Evolutionary conservation across 2,113 vertebrate species (phyloP), one percentile per base, ranked within the genome.

Genomic region (Oreocharis arfaki): DNA sequence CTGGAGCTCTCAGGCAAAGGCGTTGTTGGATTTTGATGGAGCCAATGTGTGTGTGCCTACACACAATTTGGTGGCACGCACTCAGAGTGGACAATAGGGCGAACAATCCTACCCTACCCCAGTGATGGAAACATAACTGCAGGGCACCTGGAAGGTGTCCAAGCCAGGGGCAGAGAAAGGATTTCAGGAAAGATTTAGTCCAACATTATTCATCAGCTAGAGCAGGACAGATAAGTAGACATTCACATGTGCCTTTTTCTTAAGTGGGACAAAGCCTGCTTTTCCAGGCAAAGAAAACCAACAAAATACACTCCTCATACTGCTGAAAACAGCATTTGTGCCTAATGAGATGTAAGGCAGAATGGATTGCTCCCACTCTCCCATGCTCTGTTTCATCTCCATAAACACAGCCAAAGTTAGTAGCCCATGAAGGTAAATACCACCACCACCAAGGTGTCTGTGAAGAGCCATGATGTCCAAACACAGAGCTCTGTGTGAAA

Each of bases 31-130:
- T 74, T 90, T 77, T 26, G 18, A 19, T 42, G 42, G 61, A 85
- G 77, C 8, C 20, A 26, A 10, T 1, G 39, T 3, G 2, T 4
- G 1, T 10, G 28, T 16, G 15, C 13, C 49, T 16, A 23, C n/a
- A 60, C 27, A 10, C 0, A 4, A 28, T 63, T 3, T 20, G 0
- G 8, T 26, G 41, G 49, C 1, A 5, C 1, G 14, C 16, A 3
- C 33, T 71, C 22, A 50, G 32, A 30, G 42, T 0, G 0, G 61
- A 47, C 32, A 35, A 35, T 2, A 32, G 8, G 24, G 37, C 17
- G 53, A 49, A 76, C 27, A 55, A 23, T 49, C 37, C 14, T 5
- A 30, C 17, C 19, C 30, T 28, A 8, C n/a, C 57, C 30, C 33
- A 33, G 22, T 8, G 37, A 44, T 21, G n/a, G 55, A 81, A 89